Evolutionary conservation across 2,888 invertebrate species (phyloP).

Genomic region (Nomada flava): DNA sequence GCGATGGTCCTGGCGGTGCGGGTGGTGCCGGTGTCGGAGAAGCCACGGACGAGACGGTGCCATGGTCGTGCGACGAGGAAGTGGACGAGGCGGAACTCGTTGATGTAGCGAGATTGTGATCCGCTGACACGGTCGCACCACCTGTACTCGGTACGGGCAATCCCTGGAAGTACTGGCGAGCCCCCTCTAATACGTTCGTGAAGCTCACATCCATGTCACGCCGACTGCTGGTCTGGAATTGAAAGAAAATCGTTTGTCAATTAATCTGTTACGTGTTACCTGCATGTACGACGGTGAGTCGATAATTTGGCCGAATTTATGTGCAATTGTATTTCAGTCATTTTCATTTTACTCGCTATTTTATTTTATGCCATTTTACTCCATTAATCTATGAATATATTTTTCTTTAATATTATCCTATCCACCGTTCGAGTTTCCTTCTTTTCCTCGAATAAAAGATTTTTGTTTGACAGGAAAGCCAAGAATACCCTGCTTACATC

Average conservation of each 20-base stretch:
- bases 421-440: too few species aligned
- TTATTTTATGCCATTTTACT: too few species aligned
- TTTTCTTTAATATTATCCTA: too few species aligned
- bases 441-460: too few species aligned
- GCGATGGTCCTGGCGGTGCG: conserved; percentile 51
- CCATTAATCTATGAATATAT: too few species aligned
- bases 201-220: conserved; percentile 91
- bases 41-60: conserved; percentile 48
- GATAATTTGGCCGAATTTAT: too few species aligned
- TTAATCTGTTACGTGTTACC: background rate
- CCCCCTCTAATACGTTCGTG: conserved; percentile 93
- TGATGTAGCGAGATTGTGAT: conserved; percentile 69
- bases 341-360: too few species aligned
- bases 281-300: background rate
- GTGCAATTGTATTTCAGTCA: too few species aligned
- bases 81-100: conserved; percentile 59
- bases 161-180: conserved; percentile 93
- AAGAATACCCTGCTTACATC: too few species aligned
- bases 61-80: conserved; percentile 68
- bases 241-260: background rate
- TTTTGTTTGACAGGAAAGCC: too few species aligned
- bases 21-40: conserved; percentile 61
- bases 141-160: conserved; percentile 87
- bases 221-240: conserved; percentile 80
- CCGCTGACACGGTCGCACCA: conserved; percentile 79